These are phyloP conservation scores for Punctoribates punctum DNA, from an alignment of 2,888 invertebrate genomes.

Conservation along the genomic window DNA sequence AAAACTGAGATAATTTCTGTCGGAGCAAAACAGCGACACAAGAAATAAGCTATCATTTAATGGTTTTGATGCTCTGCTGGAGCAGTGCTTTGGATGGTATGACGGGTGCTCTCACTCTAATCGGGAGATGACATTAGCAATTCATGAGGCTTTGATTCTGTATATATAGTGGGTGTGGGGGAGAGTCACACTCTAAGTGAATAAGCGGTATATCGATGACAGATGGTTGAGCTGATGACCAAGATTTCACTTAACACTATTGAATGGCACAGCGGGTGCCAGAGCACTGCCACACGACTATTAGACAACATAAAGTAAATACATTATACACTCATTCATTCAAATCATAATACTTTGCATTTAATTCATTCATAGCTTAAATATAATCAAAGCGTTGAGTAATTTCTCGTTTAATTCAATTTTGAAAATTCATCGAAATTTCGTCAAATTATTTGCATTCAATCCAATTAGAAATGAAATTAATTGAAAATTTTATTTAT, in stretches of 20 bases:
- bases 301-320: background rate
- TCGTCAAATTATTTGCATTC: background rate
- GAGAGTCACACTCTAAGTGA: background rate
- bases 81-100: background rate
- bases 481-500: no score
- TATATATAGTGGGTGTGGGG: slow-evolving; percentile 28
- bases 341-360: background rate
- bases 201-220: slow-evolving; percentile 28
- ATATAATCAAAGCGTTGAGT: slow-evolving; percentile 3
- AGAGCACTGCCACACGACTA: background rate
- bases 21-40: slow-evolving; percentile 13
- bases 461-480: background rate
- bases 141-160: slow-evolving; percentile 39
- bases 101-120: slow-evolving; percentile 20
- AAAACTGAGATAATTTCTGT: slow-evolving; percentile 26
- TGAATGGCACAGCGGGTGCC: background rate
- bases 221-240: slow-evolving; percentile 10
- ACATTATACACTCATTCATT: slow-evolving; percentile 3
- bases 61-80: background rate
- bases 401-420: slow-evolving; percentile 12
- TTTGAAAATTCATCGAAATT: background rate
- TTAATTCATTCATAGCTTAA: background rate
- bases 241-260: slow-evolving; percentile 23
- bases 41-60: slow-evolving; percentile 1
- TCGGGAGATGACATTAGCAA: slow-evolving; percentile 40